Base-by-base conservation (phyloP, 2,113 vertebrate genomes). In the Pygoscelis adeliae region DNA sequence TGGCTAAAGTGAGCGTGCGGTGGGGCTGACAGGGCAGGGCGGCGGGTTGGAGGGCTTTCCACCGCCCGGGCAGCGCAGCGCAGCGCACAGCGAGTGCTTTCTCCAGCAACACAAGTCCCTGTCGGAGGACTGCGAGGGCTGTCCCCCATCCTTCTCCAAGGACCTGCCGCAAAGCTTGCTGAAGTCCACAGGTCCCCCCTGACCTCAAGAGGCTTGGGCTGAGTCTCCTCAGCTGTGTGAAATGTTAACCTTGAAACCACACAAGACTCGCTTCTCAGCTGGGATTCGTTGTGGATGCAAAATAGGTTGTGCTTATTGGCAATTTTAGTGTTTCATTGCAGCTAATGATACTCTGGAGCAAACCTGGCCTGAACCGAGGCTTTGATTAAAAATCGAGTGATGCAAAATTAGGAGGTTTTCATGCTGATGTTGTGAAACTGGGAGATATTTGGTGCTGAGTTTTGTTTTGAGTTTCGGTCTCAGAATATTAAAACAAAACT, bases 1-100 rank as follows among this genome's bases (percentile, higher is more conserved):
- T 66, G 36, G 42, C 53, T 83, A 5, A 32, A 77, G 46, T 3
- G 58, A 32, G 25, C 6, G 14, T 0, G 1, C 0, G 3, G 29
- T 63, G 38, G 34, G 11, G 36, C 38, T 55, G 40, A 15, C 3
- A 6, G 36, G 44, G 44, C 66, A 59, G 65, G 12, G 72, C 9
- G 5, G 32, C 0, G 11, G 30, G 30, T 17, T 0, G 0, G 27
- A 66, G 63, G 27, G 34, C 2, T 78, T n/a, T 59, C 56, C 0
- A 1, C 38, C 7, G 4, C 36, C 74, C 1, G 1, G 46, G 36
- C 30, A 71, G 44, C 36, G 23, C 30, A 70, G 44, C 5, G 5
- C 73, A 21, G 34, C 2, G 0, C 20, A 4, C 30, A 13, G n/a
- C 2, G 2, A 67, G 30, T 29, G 15, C 14, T 61, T 71, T 42